Evolutionary conservation across 1,140 invertebrate genomes (phyloP).

Genomic region (Cydia fagiglandana): DNA sequence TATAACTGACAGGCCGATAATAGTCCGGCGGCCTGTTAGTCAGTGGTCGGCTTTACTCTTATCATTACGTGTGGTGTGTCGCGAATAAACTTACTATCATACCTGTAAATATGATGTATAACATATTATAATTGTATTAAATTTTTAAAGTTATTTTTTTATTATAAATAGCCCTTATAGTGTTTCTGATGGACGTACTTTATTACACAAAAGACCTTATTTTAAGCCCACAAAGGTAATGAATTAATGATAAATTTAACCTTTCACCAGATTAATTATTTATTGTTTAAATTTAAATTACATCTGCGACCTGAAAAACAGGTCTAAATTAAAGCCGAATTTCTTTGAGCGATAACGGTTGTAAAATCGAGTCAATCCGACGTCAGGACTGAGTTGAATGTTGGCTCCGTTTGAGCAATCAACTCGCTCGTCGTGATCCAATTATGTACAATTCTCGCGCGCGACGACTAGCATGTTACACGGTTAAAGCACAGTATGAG

Average conservation of each 20-base stretch:
- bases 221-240: neutral
- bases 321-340: conserved; percentile 1
- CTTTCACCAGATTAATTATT: neutral
- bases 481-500: neutral
- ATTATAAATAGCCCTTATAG: no score
- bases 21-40: no score
- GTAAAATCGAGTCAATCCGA: neutral
- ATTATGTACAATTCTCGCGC: conserved; percentile 11
- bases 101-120: no score
- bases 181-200: no score
- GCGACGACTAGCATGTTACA: neutral
- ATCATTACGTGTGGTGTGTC: no score
- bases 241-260: neutral
- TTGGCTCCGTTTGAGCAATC: conserved; percentile 20
- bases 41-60: no score
- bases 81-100: no score
- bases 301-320: neutral
- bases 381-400: neutral
- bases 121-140: no score
- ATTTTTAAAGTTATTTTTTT: no score
- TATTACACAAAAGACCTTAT: neutral
- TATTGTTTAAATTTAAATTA: neutral
- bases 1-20: no score
- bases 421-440: conserved; percentile 17
- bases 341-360: conserved; percentile 5